Evolutionary conservation across 2,797 vertebrate genomes (phyloP), one percentile per base, ranked within the genome.

Genomic region (Botia kubotai): DNA sequence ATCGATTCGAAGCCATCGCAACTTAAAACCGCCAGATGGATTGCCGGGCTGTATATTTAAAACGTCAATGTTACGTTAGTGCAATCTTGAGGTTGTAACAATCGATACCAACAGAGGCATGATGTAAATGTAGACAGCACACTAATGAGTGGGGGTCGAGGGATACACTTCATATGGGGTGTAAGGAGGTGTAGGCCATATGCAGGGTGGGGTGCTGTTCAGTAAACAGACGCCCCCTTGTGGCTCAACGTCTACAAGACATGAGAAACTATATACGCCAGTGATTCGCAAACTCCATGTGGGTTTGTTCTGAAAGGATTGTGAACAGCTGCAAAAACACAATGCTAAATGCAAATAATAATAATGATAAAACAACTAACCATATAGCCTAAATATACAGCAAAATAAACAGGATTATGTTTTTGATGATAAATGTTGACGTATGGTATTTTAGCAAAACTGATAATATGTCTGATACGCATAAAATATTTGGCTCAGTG

Each of bases 161-260:
- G 75, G 33, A 43, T 33, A 55, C 4, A 14, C 2, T 53, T 11
- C 19, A 4, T 60, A 58, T 10, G 10, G 55, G 21, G 29, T 21
- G 5, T 46, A 46, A 46, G 10, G 7, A 46, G 43, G 43, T 46
- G 10, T 11, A 46, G 57, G 7, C 0, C 0, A n/a, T 60, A 7
- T 48, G 16, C 19, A 36, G 6, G 26, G 11, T 23, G 23, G 48
- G 48, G n/a, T 55, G 29, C 23, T 7, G 1, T 17, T 53, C 48
- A 57, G 52, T 63, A 53, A 79, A 13, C 50, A 67, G 3, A 72
- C 50, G 26, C 19, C 26, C 55, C 57, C 68, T 62, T 39, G 57
- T 72, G 46, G 60, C 12, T 53, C 6, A 55, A 43, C 19, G 6
- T 29, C 36, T 39, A 26, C 6, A 26, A 26, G 3, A 55, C 4